Evolutionary conservation across 2,888 invertebrate genomes (phyloP).

Genomic region (Bellardia pandia): DNA sequence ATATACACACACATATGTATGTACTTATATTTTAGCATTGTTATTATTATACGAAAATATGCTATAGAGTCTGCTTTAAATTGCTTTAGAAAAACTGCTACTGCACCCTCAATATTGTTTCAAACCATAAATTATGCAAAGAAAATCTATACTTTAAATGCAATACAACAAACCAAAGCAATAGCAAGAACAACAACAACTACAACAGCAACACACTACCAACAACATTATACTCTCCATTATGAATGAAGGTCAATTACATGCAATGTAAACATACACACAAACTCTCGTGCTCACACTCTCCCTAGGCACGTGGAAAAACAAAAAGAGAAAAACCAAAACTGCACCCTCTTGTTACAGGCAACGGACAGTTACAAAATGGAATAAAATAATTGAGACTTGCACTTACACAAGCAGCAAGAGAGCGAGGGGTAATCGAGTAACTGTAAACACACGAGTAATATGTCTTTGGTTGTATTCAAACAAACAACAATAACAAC

Average conservation of each 20-base stretch:
- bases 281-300: not conserved
- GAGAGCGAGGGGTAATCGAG: not conserved
- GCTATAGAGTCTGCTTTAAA: conserved; percentile 4
- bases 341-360: conserved; percentile 47
- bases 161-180: conserved; percentile 37
- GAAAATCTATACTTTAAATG: conserved; percentile 60
- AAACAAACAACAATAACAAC: not conserved
- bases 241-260: conserved; percentile 72
- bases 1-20: not conserved
- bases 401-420: not conserved
- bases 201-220: not conserved
- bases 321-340: not conserved
- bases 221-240: conserved; percentile 40
- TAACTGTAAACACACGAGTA: not conserved
- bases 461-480: not conserved
- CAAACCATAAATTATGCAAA: conserved; percentile 57
- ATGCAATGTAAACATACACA: conserved; percentile 49
- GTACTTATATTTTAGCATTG: not conserved
- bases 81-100: conserved; percentile 9
- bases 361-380: conserved; percentile 44
- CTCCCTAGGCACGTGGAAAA: not conserved
- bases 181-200: not conserved
- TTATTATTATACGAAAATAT: not conserved
- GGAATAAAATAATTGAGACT: conserved; percentile 53
- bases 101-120: conserved; percentile 57